Evolutionary conservation across 2,888 invertebrate species (phyloP), one percentile per base, ranked within the genome.

Genomic region (Xestia ashworthii): DNA sequence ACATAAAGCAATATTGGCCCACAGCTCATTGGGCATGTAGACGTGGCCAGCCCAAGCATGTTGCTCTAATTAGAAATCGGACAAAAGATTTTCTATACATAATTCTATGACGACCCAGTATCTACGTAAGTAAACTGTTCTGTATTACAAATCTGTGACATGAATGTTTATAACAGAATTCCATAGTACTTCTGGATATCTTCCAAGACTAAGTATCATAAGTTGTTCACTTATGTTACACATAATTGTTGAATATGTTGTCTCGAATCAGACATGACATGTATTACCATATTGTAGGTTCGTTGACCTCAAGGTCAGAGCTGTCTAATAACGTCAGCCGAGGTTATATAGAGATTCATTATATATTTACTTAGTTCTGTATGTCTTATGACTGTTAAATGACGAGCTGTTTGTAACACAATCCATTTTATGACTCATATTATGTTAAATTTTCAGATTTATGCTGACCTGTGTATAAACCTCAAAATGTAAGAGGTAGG

Each of bases 291-390:
- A 32, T 65, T n/a, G n/a, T 12, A 38, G 38, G 44, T 58, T 58
- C 50, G 32, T 71, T 78, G 58, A 66, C 32, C 78, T 44, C n/a
- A 58, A 50, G 50, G 58, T 50, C 71, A 44, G 22, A 38, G 44
- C 25, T 71, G 5, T 44, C 25, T 58, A 32, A 32, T 66, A 25
- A 50, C n/a, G n/a, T 50, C 32, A 71, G n/a, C n/a, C 32, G 22
- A 25, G 19, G 22, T 50, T 58, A 78, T 19, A 70, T 55, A 32
- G 14, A 65, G 12, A 58, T 64, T 50, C 19, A 44, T 70, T 65
- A 32, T 22, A 14, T 78, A 70, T 78, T 76, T 75, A 74, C 58
- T 62, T 32, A 50, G 19, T 32, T 44, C 19, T 19, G 5, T 14
- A 41, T 25, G 38, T 65, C 55, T 65, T 76, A 22, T 48, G 9